Conservation (phyloP, 2,113 vertebrate genomes). For the Struthidea cinerea region DNA sequence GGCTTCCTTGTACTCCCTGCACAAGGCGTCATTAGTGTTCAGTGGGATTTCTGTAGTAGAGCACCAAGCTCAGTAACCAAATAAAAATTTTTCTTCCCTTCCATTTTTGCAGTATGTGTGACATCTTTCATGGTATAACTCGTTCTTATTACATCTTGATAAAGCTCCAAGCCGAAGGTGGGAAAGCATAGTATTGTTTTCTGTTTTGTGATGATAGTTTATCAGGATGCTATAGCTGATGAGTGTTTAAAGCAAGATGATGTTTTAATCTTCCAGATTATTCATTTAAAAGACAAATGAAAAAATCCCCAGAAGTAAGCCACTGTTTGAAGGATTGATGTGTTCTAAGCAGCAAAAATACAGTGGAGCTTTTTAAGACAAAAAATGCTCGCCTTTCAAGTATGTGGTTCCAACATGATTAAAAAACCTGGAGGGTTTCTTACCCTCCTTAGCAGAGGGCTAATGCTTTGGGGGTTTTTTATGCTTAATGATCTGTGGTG, state of each 20-base stretch:
- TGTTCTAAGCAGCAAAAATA: background rate
- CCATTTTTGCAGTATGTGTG: background rate
- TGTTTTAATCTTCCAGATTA: background rate
- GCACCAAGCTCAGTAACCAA: background rate
- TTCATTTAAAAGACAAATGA: background rate
- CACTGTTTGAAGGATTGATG: background rate
- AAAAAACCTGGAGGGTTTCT: background rate
- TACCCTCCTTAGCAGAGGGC: background rate
- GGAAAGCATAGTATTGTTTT: background rate
- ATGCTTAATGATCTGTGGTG: background rate
- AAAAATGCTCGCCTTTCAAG: background rate
- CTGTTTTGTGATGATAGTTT: background rate
- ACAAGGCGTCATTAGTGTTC: background rate
- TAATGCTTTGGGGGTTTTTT: background rate
- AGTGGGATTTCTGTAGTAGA: background rate
- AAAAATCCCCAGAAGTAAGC: background rate
- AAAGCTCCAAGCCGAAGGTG: background rate
- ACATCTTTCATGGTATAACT: background rate
- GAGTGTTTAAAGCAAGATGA: background rate
- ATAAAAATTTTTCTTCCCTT: background rate
- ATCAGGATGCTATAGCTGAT: background rate
- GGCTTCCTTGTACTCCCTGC: background rate
- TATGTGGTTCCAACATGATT: background rate
- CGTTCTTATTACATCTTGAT: background rate
- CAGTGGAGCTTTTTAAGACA: background rate